Evolutionary conservation across 2,113 vertebrate species (phyloP), one percentile per base, ranked within the genome.

Genomic region (Melanerpes aurifrons): DNA sequence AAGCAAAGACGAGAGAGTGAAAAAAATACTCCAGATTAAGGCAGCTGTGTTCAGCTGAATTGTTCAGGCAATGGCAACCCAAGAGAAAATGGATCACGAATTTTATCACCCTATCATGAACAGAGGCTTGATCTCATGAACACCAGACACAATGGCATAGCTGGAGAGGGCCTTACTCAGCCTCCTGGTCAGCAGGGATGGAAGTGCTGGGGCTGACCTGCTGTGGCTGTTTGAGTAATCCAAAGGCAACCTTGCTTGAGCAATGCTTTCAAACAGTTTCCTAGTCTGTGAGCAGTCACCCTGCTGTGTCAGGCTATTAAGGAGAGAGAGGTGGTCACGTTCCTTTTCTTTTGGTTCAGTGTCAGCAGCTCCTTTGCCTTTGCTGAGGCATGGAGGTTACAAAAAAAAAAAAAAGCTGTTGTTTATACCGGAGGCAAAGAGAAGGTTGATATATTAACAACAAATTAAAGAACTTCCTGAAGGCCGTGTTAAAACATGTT

Each of bases 391-490:
- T 9, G 17, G 19, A 47, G 18, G 10, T 45, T 45, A 45, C 58
- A 80, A 70, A 13, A 5, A 58, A 20, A 32, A 9, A 71, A 4
- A 26, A 21, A 71, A 89, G 15, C 50, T 72, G 24, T 21, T 86
- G 45, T 75, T 94, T 81, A 37, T 62, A 59, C 16, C 75, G 54
- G 29, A 78, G 32, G 53, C 8, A 69, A 93, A 40, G 82, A 92
- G 70, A 81, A 89, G 5, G 11, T 28, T 90, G 70, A 72, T 53
- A 40, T 43, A 81, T 63, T 81, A 83, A 75, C 29, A 92, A 83
- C 75, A 86, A 94, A 78, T 69, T 83, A 86, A 86, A 86, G 62
- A 89, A 58, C n/a, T 94, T 96, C 73, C 56, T 72, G 62, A 88
- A 93, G 69, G 40, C 89, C 63, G 47, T 72, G 79, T 80, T 90